Evolutionary conservation across 2,888 invertebrate species (phyloP).

Genomic region (Incurvaria masculella): DNA sequence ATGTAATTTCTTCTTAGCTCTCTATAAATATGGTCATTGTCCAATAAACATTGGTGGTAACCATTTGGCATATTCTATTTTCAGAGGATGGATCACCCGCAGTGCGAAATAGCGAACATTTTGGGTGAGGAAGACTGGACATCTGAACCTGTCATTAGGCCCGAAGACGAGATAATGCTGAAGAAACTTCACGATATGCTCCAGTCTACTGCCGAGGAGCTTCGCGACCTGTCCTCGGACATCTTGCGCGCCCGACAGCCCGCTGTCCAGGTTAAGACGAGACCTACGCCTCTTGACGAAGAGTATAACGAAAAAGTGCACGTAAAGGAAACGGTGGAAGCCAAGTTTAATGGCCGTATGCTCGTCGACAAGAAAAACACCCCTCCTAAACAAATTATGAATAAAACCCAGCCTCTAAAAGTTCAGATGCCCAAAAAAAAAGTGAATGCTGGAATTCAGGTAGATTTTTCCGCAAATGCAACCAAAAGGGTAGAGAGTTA

Average conservation of each 20-base stretch:
- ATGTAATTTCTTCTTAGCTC: too few species aligned
- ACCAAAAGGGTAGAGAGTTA: neutral
- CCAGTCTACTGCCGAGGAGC: conserved; percentile 47
- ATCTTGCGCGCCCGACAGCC: conserved; percentile 35
- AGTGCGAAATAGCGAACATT: conserved; percentile 44
- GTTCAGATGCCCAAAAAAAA: conserved; percentile 17
- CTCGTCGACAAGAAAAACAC: conserved; percentile 15
- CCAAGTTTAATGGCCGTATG: conserved; percentile 47
- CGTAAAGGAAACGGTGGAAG: conserved; percentile 47
- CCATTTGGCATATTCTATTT: neutral
- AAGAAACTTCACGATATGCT: conserved; percentile 47
- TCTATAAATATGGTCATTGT: too few species aligned
- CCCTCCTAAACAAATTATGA: conserved; percentile 14
- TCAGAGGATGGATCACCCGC: conserved; percentile 8
- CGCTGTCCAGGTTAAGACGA: conserved; percentile 30
- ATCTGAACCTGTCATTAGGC: conserved; percentile 38
- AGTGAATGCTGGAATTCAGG: conserved; percentile 23
- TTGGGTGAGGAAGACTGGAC: conserved; percentile 45
- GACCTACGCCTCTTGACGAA: conserved; percentile 41
- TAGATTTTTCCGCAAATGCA: conserved; percentile 22
- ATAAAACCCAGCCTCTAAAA: conserved; percentile 19
- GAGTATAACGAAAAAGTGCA: conserved; percentile 49
- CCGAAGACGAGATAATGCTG: conserved; percentile 45
- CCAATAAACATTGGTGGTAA: too few species aligned
- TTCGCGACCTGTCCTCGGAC: conserved; percentile 43